phyloP scores from a whole-genome alignment of 2,113 vertebrate species.

The Gopherus flavomarginatus region DNA sequence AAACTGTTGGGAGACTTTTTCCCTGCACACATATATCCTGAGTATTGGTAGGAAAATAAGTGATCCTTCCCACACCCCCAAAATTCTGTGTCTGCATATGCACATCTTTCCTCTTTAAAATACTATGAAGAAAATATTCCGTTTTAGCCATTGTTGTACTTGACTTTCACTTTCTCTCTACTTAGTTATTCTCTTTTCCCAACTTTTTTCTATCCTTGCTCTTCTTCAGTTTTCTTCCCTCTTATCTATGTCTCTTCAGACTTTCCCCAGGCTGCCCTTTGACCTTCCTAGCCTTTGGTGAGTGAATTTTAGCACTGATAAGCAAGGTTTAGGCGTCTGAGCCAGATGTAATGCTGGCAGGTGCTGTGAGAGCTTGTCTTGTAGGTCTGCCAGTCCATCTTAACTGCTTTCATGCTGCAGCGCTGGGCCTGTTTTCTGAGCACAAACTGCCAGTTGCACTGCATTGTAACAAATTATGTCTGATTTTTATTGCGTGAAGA shows the following conservation, averaged over 20 bases:
- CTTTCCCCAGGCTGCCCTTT: background rate
- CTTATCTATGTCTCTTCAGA: background rate
- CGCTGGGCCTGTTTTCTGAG: background rate
- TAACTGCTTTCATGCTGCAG: background rate
- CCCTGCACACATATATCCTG: background rate
- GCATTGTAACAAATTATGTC: background rate
- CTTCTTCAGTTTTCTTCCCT: background rate
- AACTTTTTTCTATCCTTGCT: fast-evolving
- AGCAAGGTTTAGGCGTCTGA: background rate
- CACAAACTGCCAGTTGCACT: background rate
- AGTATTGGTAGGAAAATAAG: background rate
- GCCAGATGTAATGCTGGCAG: background rate
- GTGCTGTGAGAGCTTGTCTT: background rate
- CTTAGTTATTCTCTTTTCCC: background rate
- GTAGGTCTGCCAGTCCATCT: background rate
- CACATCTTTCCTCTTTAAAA: background rate
- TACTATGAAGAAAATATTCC: background rate
- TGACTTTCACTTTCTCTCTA: background rate
- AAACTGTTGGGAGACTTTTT: background rate
- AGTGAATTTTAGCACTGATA: background rate
- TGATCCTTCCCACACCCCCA: background rate
- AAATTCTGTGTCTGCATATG: background rate
- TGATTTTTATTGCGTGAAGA: background rate
- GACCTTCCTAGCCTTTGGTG: background rate
- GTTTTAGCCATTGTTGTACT: background rate